Percentiles rank a stretch among this genome's conserved stretches.
Evolutionary conservation across 2,113 vertebrate species (phyloP).

Genomic region (Pterocles burchelli): DNA sequence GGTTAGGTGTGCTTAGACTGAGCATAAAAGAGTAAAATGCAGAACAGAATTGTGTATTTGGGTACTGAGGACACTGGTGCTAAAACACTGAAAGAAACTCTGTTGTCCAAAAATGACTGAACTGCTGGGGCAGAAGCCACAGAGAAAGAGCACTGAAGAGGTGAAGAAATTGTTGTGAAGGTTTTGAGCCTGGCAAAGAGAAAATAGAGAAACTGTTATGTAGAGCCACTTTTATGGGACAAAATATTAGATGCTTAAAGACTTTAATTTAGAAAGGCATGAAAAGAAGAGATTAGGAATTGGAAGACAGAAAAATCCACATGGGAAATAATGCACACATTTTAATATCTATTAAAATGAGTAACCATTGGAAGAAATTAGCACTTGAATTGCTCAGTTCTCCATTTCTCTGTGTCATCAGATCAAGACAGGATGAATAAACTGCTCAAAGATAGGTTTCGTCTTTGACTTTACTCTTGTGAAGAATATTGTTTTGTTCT

Average conservation of each 20-base stretch:
- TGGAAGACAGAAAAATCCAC: conserved; percentile 5
- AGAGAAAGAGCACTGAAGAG: neutral
- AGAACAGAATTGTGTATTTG: neutral
- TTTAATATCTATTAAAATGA: conserved; percentile 1
- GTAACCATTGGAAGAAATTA: conserved; percentile 24
- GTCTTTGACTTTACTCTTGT: neutral
- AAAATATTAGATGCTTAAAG: neutral
- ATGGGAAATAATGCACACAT: neutral
- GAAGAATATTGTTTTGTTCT: neutral
- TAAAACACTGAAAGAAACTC: neutral
- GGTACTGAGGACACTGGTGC: neutral
- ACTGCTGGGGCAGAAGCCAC: neutral
- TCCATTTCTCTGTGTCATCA: neutral
- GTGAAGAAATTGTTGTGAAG: neutral
- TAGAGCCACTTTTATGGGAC: neutral
- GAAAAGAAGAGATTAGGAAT: conserved; percentile 11
- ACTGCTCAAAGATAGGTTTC: neutral
- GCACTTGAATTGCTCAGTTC: conserved; percentile 18
- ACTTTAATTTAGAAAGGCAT: conserved; percentile 7
- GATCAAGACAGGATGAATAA: neutral
- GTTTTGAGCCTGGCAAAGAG: neutral
- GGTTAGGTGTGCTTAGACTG: neutral
- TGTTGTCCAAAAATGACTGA: neutral
- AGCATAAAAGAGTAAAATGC: neutral
- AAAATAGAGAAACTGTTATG: neutral